Conservation (phyloP, 2,797 vertebrate species). For the Picus viridis region DNA sequence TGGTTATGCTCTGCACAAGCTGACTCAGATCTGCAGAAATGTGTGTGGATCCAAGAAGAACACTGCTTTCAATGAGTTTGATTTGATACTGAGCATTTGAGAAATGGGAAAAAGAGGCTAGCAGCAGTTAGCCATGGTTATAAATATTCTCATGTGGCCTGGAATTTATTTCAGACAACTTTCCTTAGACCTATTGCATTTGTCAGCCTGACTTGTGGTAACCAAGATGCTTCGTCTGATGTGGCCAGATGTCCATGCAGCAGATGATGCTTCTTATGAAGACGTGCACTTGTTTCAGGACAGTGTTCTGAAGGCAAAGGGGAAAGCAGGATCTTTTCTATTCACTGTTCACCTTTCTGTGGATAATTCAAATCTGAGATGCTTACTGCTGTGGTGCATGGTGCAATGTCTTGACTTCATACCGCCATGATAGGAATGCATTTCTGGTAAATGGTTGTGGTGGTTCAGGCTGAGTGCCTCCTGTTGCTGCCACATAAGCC, state of each 20-base stretch:
- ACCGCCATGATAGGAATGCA: background rate
- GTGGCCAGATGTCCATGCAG: background rate
- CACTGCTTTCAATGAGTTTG: background rate
- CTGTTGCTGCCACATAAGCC: too few relatives aligned
- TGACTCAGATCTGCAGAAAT: background rate
- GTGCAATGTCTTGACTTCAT: background rate
- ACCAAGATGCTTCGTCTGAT: background rate
- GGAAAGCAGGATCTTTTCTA: background rate
- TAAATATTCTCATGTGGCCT: background rate
- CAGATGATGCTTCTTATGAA: background rate
- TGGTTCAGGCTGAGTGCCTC: too few relatives aligned
- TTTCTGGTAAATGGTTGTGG: background rate
- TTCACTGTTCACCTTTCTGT: background rate
- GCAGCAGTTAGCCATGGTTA: background rate
- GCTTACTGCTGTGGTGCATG: fast-evolving
- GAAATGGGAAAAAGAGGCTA: background rate
- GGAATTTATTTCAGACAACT: background rate
- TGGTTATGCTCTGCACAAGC: background rate
- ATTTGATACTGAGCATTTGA: background rate
- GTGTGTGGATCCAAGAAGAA: fast-evolving
- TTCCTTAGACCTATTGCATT: background rate
- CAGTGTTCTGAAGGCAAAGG: background rate
- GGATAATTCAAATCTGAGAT: background rate
- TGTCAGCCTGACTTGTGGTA: background rate
- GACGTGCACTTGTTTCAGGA: background rate